phyloP scores from a whole-genome alignment of 2,113 vertebrate species.

The Nesoenas mayeri region DNA sequence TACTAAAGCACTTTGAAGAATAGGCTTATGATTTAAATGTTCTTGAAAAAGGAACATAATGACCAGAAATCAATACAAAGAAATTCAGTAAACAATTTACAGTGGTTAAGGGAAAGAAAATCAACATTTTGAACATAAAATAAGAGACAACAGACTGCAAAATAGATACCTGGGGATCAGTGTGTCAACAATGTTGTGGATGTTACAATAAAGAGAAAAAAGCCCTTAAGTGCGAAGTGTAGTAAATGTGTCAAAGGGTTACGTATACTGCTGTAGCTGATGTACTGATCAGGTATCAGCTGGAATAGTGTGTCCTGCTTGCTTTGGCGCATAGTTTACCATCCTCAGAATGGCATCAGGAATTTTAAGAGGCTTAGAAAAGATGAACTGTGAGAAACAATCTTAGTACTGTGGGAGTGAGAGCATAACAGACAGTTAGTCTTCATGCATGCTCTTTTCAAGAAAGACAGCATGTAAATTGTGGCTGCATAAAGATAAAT shows the following conservation, averaged over 20 bases:
- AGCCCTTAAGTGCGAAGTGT: not conserved
- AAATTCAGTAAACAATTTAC: not conserved
- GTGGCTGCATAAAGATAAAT: not conserved
- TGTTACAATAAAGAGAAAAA: not conserved
- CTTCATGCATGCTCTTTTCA: not conserved
- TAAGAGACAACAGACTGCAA: not conserved
- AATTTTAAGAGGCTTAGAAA: not conserved
- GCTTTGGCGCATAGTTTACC: not conserved
- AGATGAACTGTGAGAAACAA: not conserved
- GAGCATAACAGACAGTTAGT: not conserved
- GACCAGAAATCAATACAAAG: not conserved
- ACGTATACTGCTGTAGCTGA: not conserved
- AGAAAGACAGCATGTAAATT: not conserved
- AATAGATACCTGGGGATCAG: not conserved
- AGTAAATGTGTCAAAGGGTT: not conserved
- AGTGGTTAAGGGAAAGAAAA: not conserved
- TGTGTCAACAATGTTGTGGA: not conserved
- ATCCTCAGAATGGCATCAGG: not conserved
- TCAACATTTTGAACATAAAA: not conserved
- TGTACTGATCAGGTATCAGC: not conserved
- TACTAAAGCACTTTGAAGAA: not conserved
- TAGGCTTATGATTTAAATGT: not conserved
- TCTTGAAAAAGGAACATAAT: not conserved
- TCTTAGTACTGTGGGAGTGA: not conserved
- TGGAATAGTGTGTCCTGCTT: not conserved